Evolutionary conservation across 2,797 vertebrate species (phyloP).

Genomic region (Alauda arvensis): DNA sequence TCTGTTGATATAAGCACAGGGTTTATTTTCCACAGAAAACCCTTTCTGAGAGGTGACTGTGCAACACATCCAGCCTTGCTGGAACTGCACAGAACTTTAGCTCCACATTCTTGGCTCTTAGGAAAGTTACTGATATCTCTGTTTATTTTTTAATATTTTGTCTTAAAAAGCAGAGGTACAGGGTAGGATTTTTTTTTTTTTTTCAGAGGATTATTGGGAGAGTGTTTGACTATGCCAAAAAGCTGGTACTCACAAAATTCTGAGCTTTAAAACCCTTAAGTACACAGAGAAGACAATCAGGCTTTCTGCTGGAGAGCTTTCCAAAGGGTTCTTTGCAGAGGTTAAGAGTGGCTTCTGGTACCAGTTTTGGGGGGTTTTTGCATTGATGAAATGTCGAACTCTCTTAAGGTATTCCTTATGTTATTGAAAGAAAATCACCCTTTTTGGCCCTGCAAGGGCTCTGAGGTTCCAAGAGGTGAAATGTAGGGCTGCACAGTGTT

Average conservation of each 20-base stretch:
- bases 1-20: background rate
- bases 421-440: background rate
- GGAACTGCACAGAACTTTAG: background rate
- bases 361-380: background rate
- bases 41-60: background rate
- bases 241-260: background rate
- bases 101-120: background rate
- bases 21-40: background rate
- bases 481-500: background rate
- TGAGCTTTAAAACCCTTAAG: background rate
- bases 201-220: background rate
- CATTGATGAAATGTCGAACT: background rate
- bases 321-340: background rate
- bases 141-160: background rate
- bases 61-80: background rate
- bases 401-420: background rate
- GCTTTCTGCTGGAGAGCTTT: constrained; percentile 5
- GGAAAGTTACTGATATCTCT: background rate
- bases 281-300: background rate
- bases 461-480: background rate
- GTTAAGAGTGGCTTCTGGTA: background rate
- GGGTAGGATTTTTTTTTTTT: background rate
- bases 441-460: background rate
- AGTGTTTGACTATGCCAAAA: background rate
- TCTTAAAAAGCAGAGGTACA: background rate